phyloP scores from a whole-genome alignment of 2,113 vertebrate genomes.

The Albula glossodonta region DNA sequence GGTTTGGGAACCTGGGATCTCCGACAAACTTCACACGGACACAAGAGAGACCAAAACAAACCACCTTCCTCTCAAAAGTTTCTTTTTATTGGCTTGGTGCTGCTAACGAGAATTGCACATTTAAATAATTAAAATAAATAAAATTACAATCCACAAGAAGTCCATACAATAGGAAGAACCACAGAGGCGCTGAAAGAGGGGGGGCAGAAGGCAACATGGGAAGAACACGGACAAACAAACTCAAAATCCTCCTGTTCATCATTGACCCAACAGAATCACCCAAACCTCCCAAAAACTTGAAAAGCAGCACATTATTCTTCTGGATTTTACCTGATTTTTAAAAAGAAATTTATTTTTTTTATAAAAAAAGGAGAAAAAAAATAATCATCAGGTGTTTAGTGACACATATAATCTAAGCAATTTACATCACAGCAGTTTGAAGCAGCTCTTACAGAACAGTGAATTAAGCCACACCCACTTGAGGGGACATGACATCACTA shows the following conservation, averaged over 20 bases:
- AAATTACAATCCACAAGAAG: constrained; percentile 91
- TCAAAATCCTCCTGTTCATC: constrained; percentile 53
- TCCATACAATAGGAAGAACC: constrained; percentile 95
- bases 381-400: constrained; percentile 74
- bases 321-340: constrained; percentile 81
- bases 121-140: constrained; percentile 41
- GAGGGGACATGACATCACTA: constrained; percentile 90
- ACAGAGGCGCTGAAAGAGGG: constrained; percentile 92
- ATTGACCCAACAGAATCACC: constrained; percentile 83
- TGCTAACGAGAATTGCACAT: constrained; percentile 97
- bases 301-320: constrained; percentile 84
- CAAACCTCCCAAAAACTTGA: constrained; percentile 74
- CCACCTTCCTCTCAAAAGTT: constrained; percentile 80
- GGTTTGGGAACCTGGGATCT: no score
- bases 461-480: constrained; percentile 93
- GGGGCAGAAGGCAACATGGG: constrained; percentile 84
- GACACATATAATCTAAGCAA: constrained; percentile 96
- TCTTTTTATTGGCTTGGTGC: constrained; percentile 99
- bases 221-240: constrained; percentile 75
- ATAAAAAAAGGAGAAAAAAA: neutral
- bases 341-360: constrained; percentile 41
- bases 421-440: constrained; percentile 73
- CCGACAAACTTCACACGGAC: no score
- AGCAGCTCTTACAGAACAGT: constrained; percentile 84
- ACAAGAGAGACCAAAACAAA: constrained; percentile 17